These are phyloP conservation scores for Platyura marginata DNA, from an alignment of 1,140 invertebrate genomes.

Conservation along the genomic window DNA sequence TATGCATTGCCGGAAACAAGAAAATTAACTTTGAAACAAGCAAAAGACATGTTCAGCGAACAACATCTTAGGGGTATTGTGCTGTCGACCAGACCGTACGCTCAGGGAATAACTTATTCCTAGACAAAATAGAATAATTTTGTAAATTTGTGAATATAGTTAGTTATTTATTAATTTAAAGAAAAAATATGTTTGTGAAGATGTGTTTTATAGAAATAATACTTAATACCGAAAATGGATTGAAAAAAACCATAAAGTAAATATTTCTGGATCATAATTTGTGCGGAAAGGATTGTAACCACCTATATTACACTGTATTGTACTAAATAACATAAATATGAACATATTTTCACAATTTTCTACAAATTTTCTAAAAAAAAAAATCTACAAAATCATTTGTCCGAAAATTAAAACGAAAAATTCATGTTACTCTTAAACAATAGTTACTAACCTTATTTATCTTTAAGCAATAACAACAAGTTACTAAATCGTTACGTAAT, in stretches of 20 bases:
- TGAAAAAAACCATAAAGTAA: background rate
- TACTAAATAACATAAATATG: background rate
- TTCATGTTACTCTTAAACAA: too few relatives aligned
- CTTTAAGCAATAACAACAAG: too few relatives aligned
- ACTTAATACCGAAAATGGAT: background rate
- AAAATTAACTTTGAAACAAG: background rate
- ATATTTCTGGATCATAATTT: background rate
- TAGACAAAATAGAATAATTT: background rate
- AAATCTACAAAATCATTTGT: too few relatives aligned
- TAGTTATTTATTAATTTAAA: background rate
- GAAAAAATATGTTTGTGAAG: background rate
- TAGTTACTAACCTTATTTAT: too few relatives aligned
- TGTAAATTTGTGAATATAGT: background rate
- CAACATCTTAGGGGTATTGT: slow-evolving; percentile 8
- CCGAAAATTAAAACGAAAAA: too few relatives aligned
- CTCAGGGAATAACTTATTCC: background rate
- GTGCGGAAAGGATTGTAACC: background rate
- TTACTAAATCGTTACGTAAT: too few relatives aligned
- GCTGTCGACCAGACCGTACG: background rate
- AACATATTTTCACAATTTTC: background rate
- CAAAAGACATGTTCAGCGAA: background rate
- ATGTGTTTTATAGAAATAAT: background rate
- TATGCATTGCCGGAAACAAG: background rate
- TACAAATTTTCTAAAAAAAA: too few relatives aligned
- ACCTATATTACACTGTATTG: background rate